Evolutionary conservation across 2,888 invertebrate genomes (phyloP).

Genomic region (Trissonchulus latispiculum): DNA sequence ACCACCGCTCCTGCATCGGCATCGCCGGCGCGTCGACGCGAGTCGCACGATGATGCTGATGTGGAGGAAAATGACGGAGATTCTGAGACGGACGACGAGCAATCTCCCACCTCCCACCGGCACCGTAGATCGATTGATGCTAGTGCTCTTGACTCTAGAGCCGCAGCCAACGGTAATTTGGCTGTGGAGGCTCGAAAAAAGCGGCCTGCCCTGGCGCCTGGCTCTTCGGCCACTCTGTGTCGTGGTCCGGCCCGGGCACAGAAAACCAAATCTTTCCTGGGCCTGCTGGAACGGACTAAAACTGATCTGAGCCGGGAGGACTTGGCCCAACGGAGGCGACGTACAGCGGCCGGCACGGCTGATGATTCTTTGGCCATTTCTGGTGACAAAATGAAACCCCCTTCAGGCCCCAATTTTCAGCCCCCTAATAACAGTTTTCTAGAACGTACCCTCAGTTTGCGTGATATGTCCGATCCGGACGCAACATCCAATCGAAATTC

Average conservation of each 20-base stretch:
- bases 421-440: background rate
- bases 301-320: background rate
- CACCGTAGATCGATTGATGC: background rate
- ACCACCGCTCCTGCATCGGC: background rate
- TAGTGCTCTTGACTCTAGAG: background rate
- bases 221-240: background rate
- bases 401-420: too few species aligned
- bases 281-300: conserved; percentile 16
- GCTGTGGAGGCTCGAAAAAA: background rate
- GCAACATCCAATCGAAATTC: too few species aligned
- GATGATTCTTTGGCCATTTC: background rate
- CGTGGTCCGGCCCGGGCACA: conserved; percentile 24
- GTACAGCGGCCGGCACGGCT: background rate
- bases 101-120: background rate
- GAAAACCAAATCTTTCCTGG: conserved; percentile 20
- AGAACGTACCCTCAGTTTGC: background rate
- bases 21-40: background rate
- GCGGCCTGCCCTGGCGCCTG: background rate
- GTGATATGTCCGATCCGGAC: background rate
- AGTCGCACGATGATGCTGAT: background rate
- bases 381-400: too few species aligned
- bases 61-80: background rate
- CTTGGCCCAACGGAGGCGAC: background rate
- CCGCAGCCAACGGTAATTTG: background rate
- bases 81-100: background rate